A percentile compares a stretch with the other conserved stretches of the same genome.
Evolutionary conservation across 2,113 vertebrate genomes (phyloP).

Genomic region (Sitta europaea): DNA sequence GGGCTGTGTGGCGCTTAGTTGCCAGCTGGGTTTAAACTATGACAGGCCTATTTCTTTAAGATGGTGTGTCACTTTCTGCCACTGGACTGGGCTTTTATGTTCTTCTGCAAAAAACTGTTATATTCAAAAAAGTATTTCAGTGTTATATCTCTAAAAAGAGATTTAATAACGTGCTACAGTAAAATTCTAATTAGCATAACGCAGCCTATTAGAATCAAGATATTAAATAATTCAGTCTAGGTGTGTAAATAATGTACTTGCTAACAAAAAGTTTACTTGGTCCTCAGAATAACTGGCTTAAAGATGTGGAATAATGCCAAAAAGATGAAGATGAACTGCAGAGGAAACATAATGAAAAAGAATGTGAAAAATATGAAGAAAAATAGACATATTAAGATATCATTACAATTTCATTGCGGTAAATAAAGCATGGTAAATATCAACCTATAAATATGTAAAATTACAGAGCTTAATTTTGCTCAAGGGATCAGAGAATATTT

Average conservation of each 20-base stretch:
- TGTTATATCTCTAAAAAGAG: background rate
- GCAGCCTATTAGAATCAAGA: background rate
- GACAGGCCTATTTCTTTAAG: background rate
- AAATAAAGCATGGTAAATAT: background rate
- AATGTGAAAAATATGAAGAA: background rate
- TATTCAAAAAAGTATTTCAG: background rate
- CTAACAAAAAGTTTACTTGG: background rate
- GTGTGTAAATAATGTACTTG: background rate
- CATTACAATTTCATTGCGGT: background rate
- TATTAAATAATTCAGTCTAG: background rate
- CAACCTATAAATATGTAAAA: conserved; percentile 4
- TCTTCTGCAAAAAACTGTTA: background rate
- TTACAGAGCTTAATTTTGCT: conserved; percentile 11
- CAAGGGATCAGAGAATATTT: background rate
- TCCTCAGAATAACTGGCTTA: background rate
- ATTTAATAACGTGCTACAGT: background rate
- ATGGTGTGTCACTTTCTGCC: background rate
- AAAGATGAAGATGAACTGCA: background rate
- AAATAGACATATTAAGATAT: background rate
- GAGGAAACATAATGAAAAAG: background rate
- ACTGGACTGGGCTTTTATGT: accelerated
- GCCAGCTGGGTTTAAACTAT: background rate
- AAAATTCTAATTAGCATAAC: background rate
- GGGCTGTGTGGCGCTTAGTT: background rate
- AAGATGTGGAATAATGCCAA: background rate